Conservation (phyloP, 1,140 invertebrate species). For the Ericerus pela region DNA sequence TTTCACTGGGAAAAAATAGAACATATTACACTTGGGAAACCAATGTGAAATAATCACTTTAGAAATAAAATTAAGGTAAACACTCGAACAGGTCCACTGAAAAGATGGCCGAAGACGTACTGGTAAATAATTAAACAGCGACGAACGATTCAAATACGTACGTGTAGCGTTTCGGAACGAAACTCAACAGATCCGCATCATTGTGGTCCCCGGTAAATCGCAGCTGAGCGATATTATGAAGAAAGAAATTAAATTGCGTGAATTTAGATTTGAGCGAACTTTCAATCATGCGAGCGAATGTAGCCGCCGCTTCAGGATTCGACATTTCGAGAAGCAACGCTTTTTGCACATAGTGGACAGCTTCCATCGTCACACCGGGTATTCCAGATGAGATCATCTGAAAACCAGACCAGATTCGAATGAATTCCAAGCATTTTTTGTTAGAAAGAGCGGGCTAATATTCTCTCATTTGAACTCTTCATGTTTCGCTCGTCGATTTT, state of each 20-base stretch:
- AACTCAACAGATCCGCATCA: slow-evolving; percentile 71
- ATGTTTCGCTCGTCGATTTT: no score
- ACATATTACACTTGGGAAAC: no score
- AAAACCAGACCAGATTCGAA: slow-evolving; percentile 24
- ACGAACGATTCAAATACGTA: no score
- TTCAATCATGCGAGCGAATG: slow-evolving; percentile 83
- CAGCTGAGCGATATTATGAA: slow-evolving; percentile 91
- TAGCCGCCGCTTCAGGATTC: slow-evolving; percentile 85
- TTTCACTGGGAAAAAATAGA: no score
- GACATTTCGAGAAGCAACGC: slow-evolving; percentile 76
- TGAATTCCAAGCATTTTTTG: no score
- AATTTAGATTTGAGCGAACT: slow-evolving; percentile 74
- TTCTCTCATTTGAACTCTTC: not conserved
- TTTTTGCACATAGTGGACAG: slow-evolving; percentile 80
- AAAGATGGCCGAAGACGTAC: no score
- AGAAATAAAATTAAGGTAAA: no score
- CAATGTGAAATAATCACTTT: no score
- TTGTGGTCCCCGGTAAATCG: slow-evolving; percentile 73
- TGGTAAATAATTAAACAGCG: no score
- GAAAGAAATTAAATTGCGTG: slow-evolving; percentile 93
- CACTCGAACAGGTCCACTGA: no score
- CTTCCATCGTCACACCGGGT: slow-evolving; percentile 77
- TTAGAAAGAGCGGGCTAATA: no score
- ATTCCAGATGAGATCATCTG: slow-evolving; percentile 92
- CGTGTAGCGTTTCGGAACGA: slow-evolving; percentile 88